Evolutionary conservation across 2,797 vertebrate species (phyloP).

Genomic region (Acomys russatus): DNA sequence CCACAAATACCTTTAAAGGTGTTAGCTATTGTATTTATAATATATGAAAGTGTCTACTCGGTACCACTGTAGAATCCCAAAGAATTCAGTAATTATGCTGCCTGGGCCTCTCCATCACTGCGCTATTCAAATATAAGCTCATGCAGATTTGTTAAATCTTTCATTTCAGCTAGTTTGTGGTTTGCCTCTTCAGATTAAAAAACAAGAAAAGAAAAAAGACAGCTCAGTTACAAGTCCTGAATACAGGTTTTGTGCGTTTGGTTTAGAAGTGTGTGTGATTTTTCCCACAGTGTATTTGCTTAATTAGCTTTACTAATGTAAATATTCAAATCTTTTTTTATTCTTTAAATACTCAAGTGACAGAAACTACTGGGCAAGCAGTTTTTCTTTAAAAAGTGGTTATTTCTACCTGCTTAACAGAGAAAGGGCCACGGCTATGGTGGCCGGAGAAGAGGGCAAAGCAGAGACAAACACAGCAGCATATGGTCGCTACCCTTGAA

Average conservation of each 20-base stretch:
- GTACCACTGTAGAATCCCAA: not conserved
- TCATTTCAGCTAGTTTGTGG: conserved; percentile 11
- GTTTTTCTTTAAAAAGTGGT: not conserved
- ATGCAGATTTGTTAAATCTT: conserved; percentile 1
- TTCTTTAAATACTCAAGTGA: conserved; percentile 20
- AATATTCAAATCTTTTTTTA: conserved; percentile 53
- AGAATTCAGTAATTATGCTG: not conserved
- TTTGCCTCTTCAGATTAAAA: not conserved
- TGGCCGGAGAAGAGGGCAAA: not conserved
- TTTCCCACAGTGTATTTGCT: not conserved
- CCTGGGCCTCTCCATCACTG: not conserved
- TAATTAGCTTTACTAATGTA: conserved; percentile 14
- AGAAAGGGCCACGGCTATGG: not conserved
- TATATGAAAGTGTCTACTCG: not conserved
- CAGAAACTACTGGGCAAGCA: not conserved
- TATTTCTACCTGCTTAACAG: not conserved
- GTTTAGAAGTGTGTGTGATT: not conserved
- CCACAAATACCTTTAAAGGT: not conserved
- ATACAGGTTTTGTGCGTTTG: not conserved
- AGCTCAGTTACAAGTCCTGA: conserved; percentile 8
- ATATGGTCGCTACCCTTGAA: not conserved
- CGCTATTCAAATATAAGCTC: not conserved
- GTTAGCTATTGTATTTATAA: not conserved
- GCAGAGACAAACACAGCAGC: not conserved
- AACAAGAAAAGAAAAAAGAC: not conserved